Base-by-base conservation (phyloP, 2,888 invertebrate genomes). In the Hypsopygia costalis region DNA sequence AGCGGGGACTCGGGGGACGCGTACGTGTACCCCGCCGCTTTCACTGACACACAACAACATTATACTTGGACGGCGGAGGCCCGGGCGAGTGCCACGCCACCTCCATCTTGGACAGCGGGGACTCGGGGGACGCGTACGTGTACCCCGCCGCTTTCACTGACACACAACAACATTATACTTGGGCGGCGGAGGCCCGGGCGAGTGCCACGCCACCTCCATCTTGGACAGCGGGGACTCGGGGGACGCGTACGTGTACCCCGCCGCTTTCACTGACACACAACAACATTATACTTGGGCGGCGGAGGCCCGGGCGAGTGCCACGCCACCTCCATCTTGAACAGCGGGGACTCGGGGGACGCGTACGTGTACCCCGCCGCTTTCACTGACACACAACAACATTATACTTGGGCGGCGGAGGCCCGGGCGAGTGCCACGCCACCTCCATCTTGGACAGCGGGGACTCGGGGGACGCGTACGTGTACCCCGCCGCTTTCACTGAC, bases 401-500 rank as follows among this genome's bases (percentile, higher is more conserved):
- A 29, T 25, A 34, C 44, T n/a, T 10, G n/a, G 62, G 28, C 54
- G 62, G n/a, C 25, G 51, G 43, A 49, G 46, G 48, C 49, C 46
- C 37, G 51, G 38, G 62, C n/a, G 60, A 63, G 43, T 43, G 63
- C 82, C 85, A 83, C 38, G 79, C 81, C 35, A 86, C 90, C 69
- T 94, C 94, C 95, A 95, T 95, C 82, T 94, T 93, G 10, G 95
- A 95, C 34, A 95, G 89, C 10, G 95, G 95, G 0, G 95, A 95
- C 65, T 95, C 95, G 0, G 95, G 95, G 0, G 94, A 95, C 22
- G 94, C 94, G 65, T 93, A 94, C 0, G 86, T 71, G 22, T 50
- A 57, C 3, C 64, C 58, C n/a, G 31, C 30, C 25, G 27, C 60
- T 25, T 55, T 54, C 37, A 61, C 70, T 68, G 44, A 4, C 8